A percentile compares a stretch with the other conserved stretches of the same genome.
Conservation (phyloP, 2,113 vertebrate genomes). For the Mola mola region DNA sequence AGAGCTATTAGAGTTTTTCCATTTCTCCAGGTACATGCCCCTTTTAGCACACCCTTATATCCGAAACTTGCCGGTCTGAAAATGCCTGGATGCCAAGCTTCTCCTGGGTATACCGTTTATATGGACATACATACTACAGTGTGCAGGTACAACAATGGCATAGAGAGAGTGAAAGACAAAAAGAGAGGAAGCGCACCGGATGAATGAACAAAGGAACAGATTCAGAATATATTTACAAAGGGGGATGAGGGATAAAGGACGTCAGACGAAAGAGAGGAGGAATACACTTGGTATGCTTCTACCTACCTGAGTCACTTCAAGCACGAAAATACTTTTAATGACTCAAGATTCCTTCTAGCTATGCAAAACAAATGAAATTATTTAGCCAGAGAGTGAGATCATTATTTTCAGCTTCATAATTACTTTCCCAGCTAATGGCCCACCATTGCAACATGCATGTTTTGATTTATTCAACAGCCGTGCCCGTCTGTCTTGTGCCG, state of each 20-base stretch:
- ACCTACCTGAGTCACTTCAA: too few relatives aligned
- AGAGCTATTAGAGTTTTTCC: too few relatives aligned
- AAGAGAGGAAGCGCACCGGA: not conserved
- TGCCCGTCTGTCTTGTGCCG: not conserved
- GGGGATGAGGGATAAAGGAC: constrained; percentile 20
- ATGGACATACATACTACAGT: too few relatives aligned
- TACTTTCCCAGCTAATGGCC: constrained; percentile 29
- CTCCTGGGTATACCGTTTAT: too few relatives aligned
- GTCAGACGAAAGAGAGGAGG: constrained; percentile 22
- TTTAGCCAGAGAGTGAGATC: not conserved
- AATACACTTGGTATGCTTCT: not conserved
- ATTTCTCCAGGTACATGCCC: too few relatives aligned
- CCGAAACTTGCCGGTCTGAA: constrained; percentile 10
- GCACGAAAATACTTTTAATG: constrained; percentile 18
- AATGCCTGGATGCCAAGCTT: constrained; percentile 13
- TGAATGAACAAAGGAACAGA: constrained; percentile 19
- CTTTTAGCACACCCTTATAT: constrained; percentile 13
- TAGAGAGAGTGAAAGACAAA: constrained; percentile 29
- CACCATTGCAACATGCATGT: constrained; percentile 26
- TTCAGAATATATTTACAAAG: constrained; percentile 49
- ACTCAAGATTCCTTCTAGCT: constrained; percentile 16
- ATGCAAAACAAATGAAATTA: constrained; percentile 18
- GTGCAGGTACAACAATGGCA: too few relatives aligned
- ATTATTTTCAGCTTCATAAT: constrained; percentile 25
- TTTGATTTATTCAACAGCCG: constrained; percentile 38